Evolutionary conservation across 2,797 vertebrate genomes (phyloP).

Genomic region (Gallinago solitaria): DNA sequence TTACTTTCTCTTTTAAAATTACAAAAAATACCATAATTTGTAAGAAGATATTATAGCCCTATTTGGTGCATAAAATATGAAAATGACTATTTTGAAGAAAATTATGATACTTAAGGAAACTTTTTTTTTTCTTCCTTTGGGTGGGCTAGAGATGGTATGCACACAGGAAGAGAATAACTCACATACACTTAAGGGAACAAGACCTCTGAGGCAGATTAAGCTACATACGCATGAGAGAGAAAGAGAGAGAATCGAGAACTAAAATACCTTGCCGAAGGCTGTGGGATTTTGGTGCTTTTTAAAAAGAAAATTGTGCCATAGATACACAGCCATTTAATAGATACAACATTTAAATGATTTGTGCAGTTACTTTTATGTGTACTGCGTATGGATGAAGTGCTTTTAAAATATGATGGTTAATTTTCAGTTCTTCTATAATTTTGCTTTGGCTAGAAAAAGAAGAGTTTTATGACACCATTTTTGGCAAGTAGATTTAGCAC

Average conservation of each 20-base stretch:
- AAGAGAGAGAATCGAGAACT: not conserved
- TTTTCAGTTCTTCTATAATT: constrained; percentile 39
- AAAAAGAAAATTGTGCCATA: not conserved
- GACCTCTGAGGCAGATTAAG: constrained; percentile 43
- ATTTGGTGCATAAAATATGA: not conserved
- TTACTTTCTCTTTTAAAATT: not conserved
- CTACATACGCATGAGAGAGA: not conserved
- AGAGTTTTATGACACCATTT: constrained; percentile 33
- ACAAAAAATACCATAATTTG: not conserved
- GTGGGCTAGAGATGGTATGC: not conserved
- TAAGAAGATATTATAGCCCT: not conserved
- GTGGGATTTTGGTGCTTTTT: not conserved
- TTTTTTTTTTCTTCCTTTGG: not conserved
- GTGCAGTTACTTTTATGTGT: not conserved
- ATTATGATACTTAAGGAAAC: not conserved
- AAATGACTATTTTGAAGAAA: not conserved
- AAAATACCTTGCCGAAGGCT: constrained; percentile 31
- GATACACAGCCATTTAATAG: constrained; percentile 3
- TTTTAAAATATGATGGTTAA: not conserved
- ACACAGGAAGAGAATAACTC: not conserved
- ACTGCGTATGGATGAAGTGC: not conserved
- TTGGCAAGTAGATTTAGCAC: constrained; percentile 46
- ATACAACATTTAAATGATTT: not conserved
- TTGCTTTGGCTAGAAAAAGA: not conserved
- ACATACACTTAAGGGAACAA: not conserved